Percentiles rank a stretch among this genome's conserved stretches.
Evolutionary conservation across 2,113 vertebrate genomes (phyloP).

Genomic region (Macrotus californicus): DNA sequence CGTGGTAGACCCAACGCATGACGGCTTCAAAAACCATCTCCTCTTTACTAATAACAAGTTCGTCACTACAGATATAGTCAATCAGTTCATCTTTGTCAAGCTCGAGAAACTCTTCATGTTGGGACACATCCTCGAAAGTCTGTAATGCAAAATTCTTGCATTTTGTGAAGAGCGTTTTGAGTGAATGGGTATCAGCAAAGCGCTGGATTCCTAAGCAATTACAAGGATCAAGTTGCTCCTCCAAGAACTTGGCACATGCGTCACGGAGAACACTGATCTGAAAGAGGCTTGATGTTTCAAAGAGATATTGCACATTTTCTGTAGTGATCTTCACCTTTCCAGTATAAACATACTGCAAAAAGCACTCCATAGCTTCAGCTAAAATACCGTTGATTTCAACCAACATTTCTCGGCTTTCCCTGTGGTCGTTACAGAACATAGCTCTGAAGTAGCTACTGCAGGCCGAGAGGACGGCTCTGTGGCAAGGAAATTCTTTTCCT

Average conservation of each 20-base stretch:
- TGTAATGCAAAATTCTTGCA: slow-evolving; percentile 91
- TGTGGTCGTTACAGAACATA: slow-evolving; percentile 96
- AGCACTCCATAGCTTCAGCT: slow-evolving; percentile 98
- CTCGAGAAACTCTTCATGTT: slow-evolving; percentile 94
- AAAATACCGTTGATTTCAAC: slow-evolving; percentile 96
- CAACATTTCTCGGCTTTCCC: slow-evolving; percentile 93
- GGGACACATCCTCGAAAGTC: slow-evolving; percentile 91
- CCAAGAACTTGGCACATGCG: slow-evolving; percentile 96
- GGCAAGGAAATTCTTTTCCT: slow-evolving; percentile 94
- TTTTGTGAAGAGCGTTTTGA: slow-evolving; percentile 93
- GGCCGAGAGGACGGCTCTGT: slow-evolving; percentile 92
- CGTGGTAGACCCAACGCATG: slow-evolving; percentile 97
- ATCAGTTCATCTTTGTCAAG: slow-evolving; percentile 94
- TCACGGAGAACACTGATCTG: slow-evolving; percentile 93
- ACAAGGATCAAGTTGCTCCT: slow-evolving; percentile 97
- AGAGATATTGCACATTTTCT: slow-evolving; percentile 96
- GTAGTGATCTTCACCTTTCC: slow-evolving; percentile 97
- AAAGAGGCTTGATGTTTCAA: slow-evolving; percentile 97
- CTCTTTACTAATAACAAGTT: slow-evolving; percentile 92
- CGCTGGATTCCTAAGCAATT: slow-evolving; percentile 98
- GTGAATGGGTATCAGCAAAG: slow-evolving; percentile 93
- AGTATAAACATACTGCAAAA: slow-evolving; percentile 96
- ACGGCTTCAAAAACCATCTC: slow-evolving; percentile 96
- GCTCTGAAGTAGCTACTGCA: slow-evolving; percentile 97
- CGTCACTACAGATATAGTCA: slow-evolving; percentile 92